Percentiles rank a stretch among this genome's conserved stretches.
Evolutionary conservation across 2,113 vertebrate genomes (phyloP).

Genomic region (Xenus cinereus): DNA sequence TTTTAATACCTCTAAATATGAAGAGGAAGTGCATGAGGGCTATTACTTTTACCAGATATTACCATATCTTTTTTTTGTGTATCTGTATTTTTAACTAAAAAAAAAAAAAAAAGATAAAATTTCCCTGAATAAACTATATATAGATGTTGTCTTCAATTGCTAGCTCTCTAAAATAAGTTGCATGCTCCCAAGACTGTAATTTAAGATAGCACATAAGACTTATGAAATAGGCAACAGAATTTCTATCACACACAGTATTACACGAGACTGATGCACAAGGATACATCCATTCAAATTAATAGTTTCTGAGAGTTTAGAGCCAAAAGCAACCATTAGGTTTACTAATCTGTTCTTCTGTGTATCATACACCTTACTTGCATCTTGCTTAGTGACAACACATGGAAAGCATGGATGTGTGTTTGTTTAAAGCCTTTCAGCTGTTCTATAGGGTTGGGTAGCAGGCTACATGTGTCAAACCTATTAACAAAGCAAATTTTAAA

Average conservation of each 20-base stretch:
- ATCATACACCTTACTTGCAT: neutral
- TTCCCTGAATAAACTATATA: neutral
- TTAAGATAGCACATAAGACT: neutral
- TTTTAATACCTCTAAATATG: neutral
- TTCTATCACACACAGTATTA: neutral
- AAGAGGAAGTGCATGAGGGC: neutral
- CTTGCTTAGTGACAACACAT: neutral
- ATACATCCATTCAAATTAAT: neutral
- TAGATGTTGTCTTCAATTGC: neutral
- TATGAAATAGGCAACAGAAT: neutral
- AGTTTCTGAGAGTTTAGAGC: neutral
- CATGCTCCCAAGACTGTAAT: neutral
- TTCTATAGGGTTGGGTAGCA: accelerated
- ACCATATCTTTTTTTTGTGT: neutral
- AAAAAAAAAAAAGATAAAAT: neutral
- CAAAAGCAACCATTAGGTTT: neutral
- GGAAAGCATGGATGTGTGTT: neutral
- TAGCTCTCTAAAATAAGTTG: neutral
- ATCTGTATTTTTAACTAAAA: neutral
- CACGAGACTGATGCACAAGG: neutral
- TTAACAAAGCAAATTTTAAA: neutral
- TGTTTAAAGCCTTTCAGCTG: neutral
- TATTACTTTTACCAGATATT: neutral
- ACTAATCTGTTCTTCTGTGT: neutral
- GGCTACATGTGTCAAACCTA: neutral